Evolutionary conservation across 1,140 invertebrate genomes (phyloP).

Genomic region (Cyclargus thomasi): DNA sequence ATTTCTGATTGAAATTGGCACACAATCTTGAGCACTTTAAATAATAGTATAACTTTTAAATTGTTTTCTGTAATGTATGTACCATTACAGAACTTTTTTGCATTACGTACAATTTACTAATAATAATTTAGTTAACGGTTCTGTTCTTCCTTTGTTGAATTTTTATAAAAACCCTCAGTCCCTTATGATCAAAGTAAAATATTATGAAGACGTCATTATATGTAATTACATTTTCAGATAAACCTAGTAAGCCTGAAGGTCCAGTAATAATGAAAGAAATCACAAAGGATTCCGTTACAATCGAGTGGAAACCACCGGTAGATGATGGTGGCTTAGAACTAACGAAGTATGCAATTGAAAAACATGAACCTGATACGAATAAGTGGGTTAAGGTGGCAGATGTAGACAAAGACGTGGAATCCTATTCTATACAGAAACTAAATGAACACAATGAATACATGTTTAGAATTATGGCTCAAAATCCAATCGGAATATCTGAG

Average conservation of each 20-base stretch:
- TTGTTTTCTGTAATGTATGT: too few species aligned
- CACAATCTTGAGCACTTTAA: too few species aligned
- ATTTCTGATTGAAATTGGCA: too few species aligned
- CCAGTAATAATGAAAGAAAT: conserved; percentile 85
- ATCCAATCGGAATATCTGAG: conserved; percentile 86
- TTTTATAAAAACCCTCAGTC: too few species aligned
- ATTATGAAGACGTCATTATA: too few species aligned
- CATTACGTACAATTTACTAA: too few species aligned
- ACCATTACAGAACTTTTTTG: too few species aligned
- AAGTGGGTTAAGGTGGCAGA: conserved; percentile 87
- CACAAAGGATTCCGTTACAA: conserved; percentile 81
- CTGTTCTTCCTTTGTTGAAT: too few species aligned
- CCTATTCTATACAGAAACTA: conserved; percentile 85
- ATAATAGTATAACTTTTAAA: too few species aligned
- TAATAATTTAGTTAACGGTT: too few species aligned
- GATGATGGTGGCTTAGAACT: conserved; percentile 88
- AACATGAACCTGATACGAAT: conserved; percentile 81
- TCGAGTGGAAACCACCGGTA: conserved; percentile 88
- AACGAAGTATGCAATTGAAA: conserved; percentile 87
- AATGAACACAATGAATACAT: conserved; percentile 87
- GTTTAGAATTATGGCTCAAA: conserved; percentile 89
- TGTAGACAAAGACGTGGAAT: conserved; percentile 81
- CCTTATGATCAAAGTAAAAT: too few species aligned
- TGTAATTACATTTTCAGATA: conserved; percentile 79
- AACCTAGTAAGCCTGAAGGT: conserved; percentile 87